Percentiles rank a stretch among this genome's conserved stretches.
Evolutionary conservation across 2,797 vertebrate genomes (phyloP).

Genomic region (Rousettus madagascariensis): DNA sequence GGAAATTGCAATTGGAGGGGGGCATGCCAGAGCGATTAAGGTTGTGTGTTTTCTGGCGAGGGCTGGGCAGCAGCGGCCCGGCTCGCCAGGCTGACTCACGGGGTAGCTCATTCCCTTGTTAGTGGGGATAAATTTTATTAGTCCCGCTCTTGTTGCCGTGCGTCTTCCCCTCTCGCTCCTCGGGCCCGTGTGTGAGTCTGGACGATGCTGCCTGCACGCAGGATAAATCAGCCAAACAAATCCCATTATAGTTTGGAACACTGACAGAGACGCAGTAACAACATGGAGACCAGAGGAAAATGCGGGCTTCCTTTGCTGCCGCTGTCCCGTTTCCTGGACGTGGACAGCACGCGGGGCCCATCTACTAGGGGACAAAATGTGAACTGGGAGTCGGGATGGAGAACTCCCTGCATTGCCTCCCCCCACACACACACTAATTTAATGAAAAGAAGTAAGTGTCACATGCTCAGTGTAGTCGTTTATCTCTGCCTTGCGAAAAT

Average conservation of each 20-base stretch:
- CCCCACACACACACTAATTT: not conserved
- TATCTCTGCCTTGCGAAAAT: not conserved
- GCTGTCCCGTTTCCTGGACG: rapidly evolving
- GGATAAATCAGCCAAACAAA: constrained; percentile 83
- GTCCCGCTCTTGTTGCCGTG: constrained; percentile 54
- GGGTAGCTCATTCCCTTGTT: constrained; percentile 81
- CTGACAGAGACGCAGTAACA: constrained; percentile 66
- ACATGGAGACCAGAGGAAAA: not conserved
- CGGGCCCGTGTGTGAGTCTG: constrained; percentile 21
- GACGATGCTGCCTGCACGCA: constrained; percentile 73
- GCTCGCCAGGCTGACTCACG: constrained; percentile 55
- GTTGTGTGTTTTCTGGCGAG: constrained; percentile 54
- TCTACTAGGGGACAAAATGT: not conserved
- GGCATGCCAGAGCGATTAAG: constrained; percentile 48
- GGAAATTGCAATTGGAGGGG: constrained; percentile 46
- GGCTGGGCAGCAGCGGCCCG: constrained; percentile 34
- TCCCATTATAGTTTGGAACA: constrained; percentile 82
- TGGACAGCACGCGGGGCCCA: not conserved
- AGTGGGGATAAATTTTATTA: constrained; percentile 80
- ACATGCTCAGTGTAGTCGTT: not conserved
- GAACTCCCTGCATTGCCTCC: not conserved
- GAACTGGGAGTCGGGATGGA: not conserved
- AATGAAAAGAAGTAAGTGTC: not conserved
- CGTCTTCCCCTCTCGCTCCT: constrained; percentile 63
- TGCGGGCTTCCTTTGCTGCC: not conserved